phyloP scores from a whole-genome alignment of 2,113 vertebrate genomes.

The Eptesicus fuscus region DNA sequence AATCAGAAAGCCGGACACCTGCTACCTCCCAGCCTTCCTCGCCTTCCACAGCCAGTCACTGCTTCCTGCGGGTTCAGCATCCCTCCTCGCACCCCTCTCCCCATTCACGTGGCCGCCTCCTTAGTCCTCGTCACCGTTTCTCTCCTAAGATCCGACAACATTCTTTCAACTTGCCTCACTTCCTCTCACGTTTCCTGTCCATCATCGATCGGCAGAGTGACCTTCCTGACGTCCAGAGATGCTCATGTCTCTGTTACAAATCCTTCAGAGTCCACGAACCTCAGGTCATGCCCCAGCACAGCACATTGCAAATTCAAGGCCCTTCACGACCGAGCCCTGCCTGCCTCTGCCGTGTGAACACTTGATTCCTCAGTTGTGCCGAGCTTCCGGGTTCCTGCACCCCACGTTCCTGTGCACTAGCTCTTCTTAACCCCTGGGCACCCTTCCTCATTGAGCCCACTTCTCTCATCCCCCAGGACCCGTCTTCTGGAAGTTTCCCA shows the following conservation, averaged over 20 bases:
- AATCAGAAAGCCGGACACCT: not conserved
- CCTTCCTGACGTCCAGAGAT: not conserved
- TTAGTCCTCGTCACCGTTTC: not conserved
- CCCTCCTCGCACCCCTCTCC: accelerated
- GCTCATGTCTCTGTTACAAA: not conserved
- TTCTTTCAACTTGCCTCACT: not conserved
- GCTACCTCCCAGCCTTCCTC: accelerated
- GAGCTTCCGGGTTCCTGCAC: accelerated
- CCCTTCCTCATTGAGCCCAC: not conserved
- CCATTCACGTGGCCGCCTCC: accelerated
- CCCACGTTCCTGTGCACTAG: not conserved
- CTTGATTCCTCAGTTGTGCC: not conserved
- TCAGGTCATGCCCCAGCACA: not conserved
- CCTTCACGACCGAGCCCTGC: not conserved
- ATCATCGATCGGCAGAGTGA: accelerated
- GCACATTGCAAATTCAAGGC: not conserved
- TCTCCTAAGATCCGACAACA: not conserved
- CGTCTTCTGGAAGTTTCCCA: not conserved
- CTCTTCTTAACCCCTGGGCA: not conserved
- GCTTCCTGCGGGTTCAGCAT: accelerated
- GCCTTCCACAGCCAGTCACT: not conserved
- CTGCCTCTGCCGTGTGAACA: not conserved
- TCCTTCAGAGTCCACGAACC: not conserved
- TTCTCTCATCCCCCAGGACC: not conserved
- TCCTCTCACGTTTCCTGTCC: not conserved